These are phyloP conservation scores for Rhineura floridana DNA, from an alignment of 2,113 vertebrate genomes.

Conservation along the genomic window DNA sequence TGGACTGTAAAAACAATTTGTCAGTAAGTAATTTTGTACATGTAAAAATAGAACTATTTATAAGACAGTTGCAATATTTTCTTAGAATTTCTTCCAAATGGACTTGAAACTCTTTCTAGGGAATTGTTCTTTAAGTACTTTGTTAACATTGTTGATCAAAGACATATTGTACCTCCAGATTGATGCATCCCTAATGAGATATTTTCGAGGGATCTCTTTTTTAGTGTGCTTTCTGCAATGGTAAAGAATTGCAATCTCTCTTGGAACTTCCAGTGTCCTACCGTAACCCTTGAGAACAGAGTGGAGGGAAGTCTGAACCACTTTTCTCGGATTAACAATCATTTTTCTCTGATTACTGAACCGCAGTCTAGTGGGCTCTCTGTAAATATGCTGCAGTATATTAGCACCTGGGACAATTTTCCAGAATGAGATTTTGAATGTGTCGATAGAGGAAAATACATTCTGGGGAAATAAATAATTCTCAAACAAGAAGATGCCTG, in stretches of 20 bases:
- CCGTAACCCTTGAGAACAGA: slow-evolving; percentile 45
- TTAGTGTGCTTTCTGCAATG: slow-evolving; percentile 59
- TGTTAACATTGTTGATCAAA: slow-evolving; percentile 64
- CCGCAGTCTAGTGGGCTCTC: slow-evolving; percentile 49
- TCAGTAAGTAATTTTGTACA: background rate
- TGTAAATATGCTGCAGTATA: slow-evolving; percentile 78
- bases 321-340: slow-evolving; percentile 67
- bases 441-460: slow-evolving; percentile 43
- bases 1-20: background rate
- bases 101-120: background rate
- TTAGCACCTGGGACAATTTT: slow-evolving; percentile 74
- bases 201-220: slow-evolving; percentile 39
- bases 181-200: slow-evolving; percentile 58
- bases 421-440: slow-evolving; percentile 71
- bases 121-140: slow-evolving; percentile 47
- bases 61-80: background rate
- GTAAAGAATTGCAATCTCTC: slow-evolving; percentile 60
- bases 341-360: slow-evolving; percentile 59
- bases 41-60: background rate
- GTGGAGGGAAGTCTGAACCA: slow-evolving; percentile 71
- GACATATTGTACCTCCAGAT: slow-evolving; percentile 59
- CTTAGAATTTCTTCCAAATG: background rate
- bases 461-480: slow-evolving; percentile 77
- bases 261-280: slow-evolving; percentile 43
- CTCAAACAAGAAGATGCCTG: slow-evolving; percentile 72